These are phyloP conservation scores for Elachura formosa DNA, from an alignment of 2,113 vertebrate species.

Conservation along the genomic window DNA sequence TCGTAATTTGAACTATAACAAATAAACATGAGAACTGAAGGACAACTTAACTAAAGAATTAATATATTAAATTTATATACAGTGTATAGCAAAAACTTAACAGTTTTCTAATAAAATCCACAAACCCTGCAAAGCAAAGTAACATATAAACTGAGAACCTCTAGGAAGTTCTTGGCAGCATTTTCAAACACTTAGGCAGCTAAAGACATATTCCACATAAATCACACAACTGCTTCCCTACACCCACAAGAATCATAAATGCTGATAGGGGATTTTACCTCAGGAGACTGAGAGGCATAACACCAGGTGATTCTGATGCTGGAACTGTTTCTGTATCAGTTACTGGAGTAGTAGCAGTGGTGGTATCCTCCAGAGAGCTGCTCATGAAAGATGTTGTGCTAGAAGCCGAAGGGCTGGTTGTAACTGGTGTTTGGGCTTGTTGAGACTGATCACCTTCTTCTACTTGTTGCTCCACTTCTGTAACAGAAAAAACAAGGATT, in stretches of 20 bases:
- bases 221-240: not conserved
- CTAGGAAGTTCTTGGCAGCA: not conserved
- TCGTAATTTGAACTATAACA: not conserved
- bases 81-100: not conserved
- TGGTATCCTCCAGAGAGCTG: slow-evolving; percentile 95
- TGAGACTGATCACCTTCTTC: slow-evolving; percentile 86
- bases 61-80: not conserved
- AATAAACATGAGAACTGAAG: not conserved
- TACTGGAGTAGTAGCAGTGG: slow-evolving; percentile 94
- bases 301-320: slow-evolving; percentile 91
- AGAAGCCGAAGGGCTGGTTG: slow-evolving; percentile 95
- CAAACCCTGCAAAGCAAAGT: not conserved
- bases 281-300: slow-evolving; percentile 96
- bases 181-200: not conserved
- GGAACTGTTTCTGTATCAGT: slow-evolving; percentile 95
- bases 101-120: not conserved
- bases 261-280: slow-evolving; percentile 69
- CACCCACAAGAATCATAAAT: not conserved
- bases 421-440: slow-evolving; percentile 91
- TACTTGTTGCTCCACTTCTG: slow-evolving; percentile 81
- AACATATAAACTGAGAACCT: not conserved
- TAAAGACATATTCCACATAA: not conserved
- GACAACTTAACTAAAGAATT: not conserved
- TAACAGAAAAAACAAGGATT: not conserved
- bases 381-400: slow-evolving; percentile 99